Evolutionary conservation across 2,113 vertebrate genomes (phyloP), one percentile per base, ranked within the genome.

Genomic region (Tricholaema leucomelas): DNA sequence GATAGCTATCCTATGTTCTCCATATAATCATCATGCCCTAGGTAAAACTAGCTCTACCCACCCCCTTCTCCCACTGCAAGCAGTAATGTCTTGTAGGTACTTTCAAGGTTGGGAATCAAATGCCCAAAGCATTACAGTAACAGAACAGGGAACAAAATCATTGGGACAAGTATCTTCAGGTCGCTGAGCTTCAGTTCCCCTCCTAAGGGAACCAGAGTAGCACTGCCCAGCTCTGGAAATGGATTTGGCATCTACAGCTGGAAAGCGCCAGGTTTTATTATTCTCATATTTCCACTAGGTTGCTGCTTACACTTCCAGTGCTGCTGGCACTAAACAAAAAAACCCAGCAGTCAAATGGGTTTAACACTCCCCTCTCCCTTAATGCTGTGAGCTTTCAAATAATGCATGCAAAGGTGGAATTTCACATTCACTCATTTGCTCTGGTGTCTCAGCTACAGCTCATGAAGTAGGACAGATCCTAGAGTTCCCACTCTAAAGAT

Each of bases 231-330:
- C 58, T 92, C 76, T 81, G 88, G 80, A 95, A 96, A 94, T 92
- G 83, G 90, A 93, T 91, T 84, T 95, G 92, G 93, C 91, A 95
- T 96, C 91, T 92, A 72, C 94, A 96, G 81, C 91, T 93, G 94
- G 87, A 91, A 96, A 84, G 88, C 19, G 94, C 85, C 85, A 94
- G 63, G 80, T 94, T 92, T 92, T 93, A 92, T 95, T 91, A 95
- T 85, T 92, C 55, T 96, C 92, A 89, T 92, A 91, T 85, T 93
- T 96, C 79, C 44, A 87, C 48, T 65, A 88, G 56, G 72, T 78
- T 83, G 69, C 61, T 85, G 79, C 79, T 94, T 91, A 74, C 84
- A 80, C 38, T 85, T 86, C 55, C 12, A 92, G 56, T 28, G 79
- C 89, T 82, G 27, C 60, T 71, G 81, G 85, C 81, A 91, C 81